Percentiles rank a stretch among this genome's conserved stretches.
phyloP scores from a whole-genome alignment of 2,888 invertebrate species.

The Platynereis dumerilii region DNA sequence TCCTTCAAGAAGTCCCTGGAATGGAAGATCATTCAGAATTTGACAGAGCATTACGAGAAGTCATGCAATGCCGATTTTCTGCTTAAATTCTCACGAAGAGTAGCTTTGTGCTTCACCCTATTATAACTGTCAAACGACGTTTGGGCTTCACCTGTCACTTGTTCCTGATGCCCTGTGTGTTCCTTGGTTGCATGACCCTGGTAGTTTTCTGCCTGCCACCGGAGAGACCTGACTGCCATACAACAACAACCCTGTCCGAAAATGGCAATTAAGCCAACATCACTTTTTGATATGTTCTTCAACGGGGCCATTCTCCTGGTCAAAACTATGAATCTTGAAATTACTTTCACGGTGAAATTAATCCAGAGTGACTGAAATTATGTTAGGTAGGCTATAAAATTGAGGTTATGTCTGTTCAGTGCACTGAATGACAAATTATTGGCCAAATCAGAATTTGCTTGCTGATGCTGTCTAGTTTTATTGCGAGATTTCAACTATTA shows the following conservation, averaged over 20 bases:
- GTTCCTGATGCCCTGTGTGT: slow-evolving; percentile 28
- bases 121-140: slow-evolving; percentile 12
- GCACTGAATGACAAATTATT: no score
- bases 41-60: slow-evolving; percentile 13
- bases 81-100: slow-evolving; percentile 25
- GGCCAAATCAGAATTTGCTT: no score
- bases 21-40: slow-evolving; percentile 26
- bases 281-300: no score
- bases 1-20: slow-evolving; percentile 29
- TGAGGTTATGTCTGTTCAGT: no score
- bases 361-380: no score
- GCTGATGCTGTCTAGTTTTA: no score
- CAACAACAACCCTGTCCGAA: neutral
- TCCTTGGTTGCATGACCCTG: slow-evolving; percentile 23
- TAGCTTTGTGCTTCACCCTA: slow-evolving; percentile 23
- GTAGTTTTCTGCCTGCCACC: slow-evolving; percentile 30
- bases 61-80: slow-evolving; percentile 22
- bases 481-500: no score
- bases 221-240: slow-evolving; percentile 29
- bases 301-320: no score
- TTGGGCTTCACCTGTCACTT: slow-evolving; percentile 24
- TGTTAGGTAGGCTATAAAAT: no score
- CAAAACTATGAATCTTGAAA: no score
- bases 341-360: no score
- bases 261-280: neutral